Evolutionary conservation across 1,140 invertebrate genomes (phyloP).

Genomic region (Danaus plexippus): DNA sequence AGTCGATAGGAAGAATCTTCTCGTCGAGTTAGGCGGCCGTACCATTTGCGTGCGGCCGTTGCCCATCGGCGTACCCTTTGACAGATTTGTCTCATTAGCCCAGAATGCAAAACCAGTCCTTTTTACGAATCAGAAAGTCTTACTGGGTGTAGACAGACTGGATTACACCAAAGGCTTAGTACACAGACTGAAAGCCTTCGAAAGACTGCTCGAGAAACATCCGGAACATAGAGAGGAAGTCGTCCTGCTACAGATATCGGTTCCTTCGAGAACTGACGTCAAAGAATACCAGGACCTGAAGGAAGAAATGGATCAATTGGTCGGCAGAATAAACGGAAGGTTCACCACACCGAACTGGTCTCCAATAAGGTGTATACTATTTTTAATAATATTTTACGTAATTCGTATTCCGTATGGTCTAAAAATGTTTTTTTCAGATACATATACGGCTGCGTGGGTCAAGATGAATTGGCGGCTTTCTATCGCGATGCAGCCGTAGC

Average conservation of each 20-base stretch:
- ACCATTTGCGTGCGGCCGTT: conserved; percentile 86
- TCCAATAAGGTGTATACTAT: conserved; percentile 77
- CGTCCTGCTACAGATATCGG: conserved; percentile 87
- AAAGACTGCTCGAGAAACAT: conserved; percentile 86
- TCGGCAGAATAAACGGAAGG: conserved; percentile 88
- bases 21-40: conserved; percentile 89
- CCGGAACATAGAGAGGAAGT: conserved; percentile 90
- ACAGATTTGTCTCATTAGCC: conserved; percentile 87
- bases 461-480: conserved; percentile 87
- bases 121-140: conserved; percentile 83
- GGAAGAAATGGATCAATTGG: conserved; percentile 91
- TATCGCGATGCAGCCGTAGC: conserved; percentile 89
- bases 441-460: conserved; percentile 90
- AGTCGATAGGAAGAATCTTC: conserved; percentile 87
- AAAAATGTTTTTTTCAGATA: conserved; percentile 70
- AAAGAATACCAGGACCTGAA: conserved; percentile 93
- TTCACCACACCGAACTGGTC: conserved; percentile 93
- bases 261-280: conserved; percentile 91
- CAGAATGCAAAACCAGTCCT: conserved; percentile 83
- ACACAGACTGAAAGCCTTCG: conserved; percentile 87
- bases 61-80: conserved; percentile 90
- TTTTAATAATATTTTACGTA: conserved; percentile 3
- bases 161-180: conserved; percentile 95
- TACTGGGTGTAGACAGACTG: conserved; percentile 88
- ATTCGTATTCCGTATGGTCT: background rate